phyloP scores from a whole-genome alignment of 2,888 invertebrate genomes.

The Meiosimyza decipiens region DNA sequence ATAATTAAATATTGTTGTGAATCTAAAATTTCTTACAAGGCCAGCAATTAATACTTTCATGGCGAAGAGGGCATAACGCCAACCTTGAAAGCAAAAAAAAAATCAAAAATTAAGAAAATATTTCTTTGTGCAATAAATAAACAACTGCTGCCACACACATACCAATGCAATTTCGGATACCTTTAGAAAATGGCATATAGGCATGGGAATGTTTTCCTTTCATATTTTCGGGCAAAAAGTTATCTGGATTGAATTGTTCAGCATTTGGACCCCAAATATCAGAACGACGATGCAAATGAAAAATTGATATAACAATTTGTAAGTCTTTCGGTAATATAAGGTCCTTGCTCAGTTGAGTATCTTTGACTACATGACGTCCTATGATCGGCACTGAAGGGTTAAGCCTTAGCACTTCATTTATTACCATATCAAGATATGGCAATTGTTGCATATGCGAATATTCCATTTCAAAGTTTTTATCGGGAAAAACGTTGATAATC shows the following conservation, averaged over 20 bases:
- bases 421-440: constrained; percentile 50
- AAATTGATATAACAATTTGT: constrained; percentile 45
- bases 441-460: constrained; percentile 45
- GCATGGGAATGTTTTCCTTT: constrained; percentile 48
- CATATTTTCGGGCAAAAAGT: constrained; percentile 48
- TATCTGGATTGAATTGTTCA: constrained; percentile 47
- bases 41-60: constrained; percentile 2
- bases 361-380: constrained; percentile 43
- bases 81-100: too few species aligned
- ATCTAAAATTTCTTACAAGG: constrained; percentile 5
- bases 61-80: neutral
- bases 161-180: constrained; percentile 53
- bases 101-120: neutral
- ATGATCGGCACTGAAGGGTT: constrained; percentile 49
- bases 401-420: constrained; percentile 50
- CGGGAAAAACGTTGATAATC: constrained; percentile 41
- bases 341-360: constrained; percentile 40
- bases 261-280: constrained; percentile 51
- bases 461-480: constrained; percentile 41
- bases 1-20: constrained; percentile 3
- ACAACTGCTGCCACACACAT: constrained; percentile 11
- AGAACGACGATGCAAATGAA: constrained; percentile 45
- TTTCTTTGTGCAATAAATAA: neutral
- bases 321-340: constrained; percentile 44
- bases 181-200: constrained; percentile 55